Evolutionary conservation across 2,888 invertebrate species (phyloP).

Genomic region (Selenia dentaria): DNA sequence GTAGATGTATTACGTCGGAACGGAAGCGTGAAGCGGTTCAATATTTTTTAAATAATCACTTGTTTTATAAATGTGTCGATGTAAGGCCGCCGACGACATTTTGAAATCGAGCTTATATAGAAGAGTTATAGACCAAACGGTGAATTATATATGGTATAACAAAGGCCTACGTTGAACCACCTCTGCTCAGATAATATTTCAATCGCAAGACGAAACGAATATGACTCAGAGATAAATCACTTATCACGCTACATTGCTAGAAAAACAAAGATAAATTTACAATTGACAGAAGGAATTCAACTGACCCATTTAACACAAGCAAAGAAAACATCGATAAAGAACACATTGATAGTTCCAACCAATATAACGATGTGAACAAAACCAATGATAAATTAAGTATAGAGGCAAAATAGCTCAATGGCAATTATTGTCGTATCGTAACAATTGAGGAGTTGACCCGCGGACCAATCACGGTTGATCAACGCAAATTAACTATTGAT

Average conservation of each 20-base stretch:
- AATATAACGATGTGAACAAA: conserved; percentile 9
- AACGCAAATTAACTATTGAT: conserved; percentile 72
- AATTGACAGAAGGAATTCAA: background rate
- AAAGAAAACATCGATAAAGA: conserved; percentile 1
- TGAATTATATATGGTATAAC: too few species aligned
- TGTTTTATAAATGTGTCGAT: too few species aligned
- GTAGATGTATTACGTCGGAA: too few species aligned
- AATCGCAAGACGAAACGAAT: background rate
- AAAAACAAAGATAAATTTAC: background rate
- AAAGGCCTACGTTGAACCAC: too few species aligned
- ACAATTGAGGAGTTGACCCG: conserved; percentile 66
- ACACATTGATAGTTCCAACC: background rate
- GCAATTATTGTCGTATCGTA: conserved; percentile 54
- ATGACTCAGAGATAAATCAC: background rate
- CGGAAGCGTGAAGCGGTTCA: too few species aligned
- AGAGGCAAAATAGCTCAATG: conserved; percentile 54
- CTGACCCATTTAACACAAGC: conserved; percentile 2
- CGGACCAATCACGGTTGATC: conserved; percentile 75
- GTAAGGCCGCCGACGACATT: too few species aligned
- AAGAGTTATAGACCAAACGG: too few species aligned
- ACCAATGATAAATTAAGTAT: conserved; percentile 39
- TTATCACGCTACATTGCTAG: background rate
- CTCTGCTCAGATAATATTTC: too few species aligned
- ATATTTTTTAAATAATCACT: too few species aligned
- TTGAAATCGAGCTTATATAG: too few species aligned